A percentile compares a stretch with the other conserved stretches of the same genome.
phyloP scores from a whole-genome alignment of 2,888 invertebrate genomes.

The Lithophane socia region DNA sequence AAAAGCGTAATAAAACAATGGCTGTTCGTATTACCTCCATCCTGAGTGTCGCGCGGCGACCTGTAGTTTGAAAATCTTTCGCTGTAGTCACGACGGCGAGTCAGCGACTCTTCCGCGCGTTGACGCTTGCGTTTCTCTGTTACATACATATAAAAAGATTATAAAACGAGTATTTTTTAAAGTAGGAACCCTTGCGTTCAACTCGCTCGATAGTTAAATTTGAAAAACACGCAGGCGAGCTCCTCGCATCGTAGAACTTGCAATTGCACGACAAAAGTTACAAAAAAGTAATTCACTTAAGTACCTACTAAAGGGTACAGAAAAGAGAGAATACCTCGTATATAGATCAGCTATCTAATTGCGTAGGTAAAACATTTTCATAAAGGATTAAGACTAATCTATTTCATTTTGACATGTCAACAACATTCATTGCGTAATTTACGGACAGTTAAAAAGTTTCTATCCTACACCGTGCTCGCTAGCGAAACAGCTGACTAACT shows the following conservation, averaged over 20 bases:
- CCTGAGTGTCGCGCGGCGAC: slow-evolving; percentile 84
- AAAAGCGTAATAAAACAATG: slow-evolving; percentile 7
- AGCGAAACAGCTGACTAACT: too few species aligned
- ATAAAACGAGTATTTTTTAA: neutral
- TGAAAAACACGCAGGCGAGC: neutral
- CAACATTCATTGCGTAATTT: too few species aligned
- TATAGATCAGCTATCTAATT: too few species aligned
- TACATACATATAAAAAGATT: slow-evolving; percentile 1
- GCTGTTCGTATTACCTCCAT: slow-evolving; percentile 89
- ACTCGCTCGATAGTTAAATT: neutral
- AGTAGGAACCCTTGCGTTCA: neutral
- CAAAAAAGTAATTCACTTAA: too few species aligned
- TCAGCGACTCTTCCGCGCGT: slow-evolving; percentile 94
- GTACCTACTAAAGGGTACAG: neutral
- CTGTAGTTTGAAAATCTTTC: slow-evolving; percentile 91
- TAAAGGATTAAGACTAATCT: too few species aligned
- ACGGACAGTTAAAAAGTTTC: too few species aligned
- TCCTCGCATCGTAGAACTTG: neutral
- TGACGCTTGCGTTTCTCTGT: slow-evolving; percentile 95
- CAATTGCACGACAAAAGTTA: neutral
- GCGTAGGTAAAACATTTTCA: too few species aligned
- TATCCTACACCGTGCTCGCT: too few species aligned
- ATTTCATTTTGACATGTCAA: too few species aligned
- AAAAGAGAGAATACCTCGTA: neutral
- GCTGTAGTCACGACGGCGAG: slow-evolving; percentile 93